phyloP scores from a whole-genome alignment of 2,797 vertebrate species.

The Lophotriccus pileatus region DNA sequence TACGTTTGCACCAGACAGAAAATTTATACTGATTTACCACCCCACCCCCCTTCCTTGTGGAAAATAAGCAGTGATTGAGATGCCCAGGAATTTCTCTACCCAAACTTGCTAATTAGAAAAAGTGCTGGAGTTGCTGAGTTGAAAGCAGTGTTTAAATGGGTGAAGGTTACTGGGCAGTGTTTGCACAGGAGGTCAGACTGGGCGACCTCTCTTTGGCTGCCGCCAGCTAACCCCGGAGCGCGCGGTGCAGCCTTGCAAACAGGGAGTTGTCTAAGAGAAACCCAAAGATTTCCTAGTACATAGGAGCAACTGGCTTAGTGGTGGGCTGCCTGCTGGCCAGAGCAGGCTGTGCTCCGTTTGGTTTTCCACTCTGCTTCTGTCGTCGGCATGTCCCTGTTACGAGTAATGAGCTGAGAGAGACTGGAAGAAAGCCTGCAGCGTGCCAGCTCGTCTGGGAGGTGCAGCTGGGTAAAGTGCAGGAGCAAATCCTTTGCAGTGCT shows the following conservation, averaged over 20 bases:
- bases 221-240: background rate
- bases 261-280: background rate
- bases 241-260: background rate
- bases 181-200: background rate
- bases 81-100: background rate
- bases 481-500: background rate
- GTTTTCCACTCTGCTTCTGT: background rate
- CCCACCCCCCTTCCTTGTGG: background rate
- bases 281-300: background rate
- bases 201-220: background rate
- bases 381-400: fast-evolving
- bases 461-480: background rate
- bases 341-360: background rate
- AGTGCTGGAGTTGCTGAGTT: background rate
- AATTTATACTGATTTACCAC: background rate
- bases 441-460: background rate
- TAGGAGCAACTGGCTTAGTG: background rate
- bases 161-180: background rate
- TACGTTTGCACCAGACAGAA: background rate
- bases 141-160: background rate
- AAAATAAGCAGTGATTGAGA: background rate
- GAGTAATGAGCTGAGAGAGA: background rate
- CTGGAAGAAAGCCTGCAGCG: background rate
- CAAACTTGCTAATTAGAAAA: background rate
- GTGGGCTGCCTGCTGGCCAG: background rate